Conservation (phyloP, 2,888 invertebrate genomes). For the Trachelus iudaicus region DNA sequence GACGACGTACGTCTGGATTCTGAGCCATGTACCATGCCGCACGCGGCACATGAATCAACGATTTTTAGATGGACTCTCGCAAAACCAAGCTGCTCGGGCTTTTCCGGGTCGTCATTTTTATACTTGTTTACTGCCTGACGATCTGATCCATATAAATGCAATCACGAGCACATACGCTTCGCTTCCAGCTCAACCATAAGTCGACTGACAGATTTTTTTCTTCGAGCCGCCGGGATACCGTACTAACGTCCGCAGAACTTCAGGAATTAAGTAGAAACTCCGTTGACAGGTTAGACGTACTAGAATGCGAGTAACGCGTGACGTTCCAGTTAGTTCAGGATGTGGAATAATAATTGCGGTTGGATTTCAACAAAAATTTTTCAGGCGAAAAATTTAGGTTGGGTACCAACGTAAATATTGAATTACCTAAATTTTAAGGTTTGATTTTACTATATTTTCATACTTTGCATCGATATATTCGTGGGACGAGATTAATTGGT, state of each 20-base stretch:
- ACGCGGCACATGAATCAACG: constrained; percentile 43
- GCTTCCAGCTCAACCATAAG: background rate
- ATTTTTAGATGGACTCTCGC: constrained; percentile 27
- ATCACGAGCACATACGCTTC: constrained; percentile 41
- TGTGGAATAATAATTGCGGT: background rate
- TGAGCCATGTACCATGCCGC: constrained; percentile 25
- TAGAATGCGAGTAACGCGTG: background rate
- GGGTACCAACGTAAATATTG: background rate
- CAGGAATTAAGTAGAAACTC: background rate
- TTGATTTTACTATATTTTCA: background rate
- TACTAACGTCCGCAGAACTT: constrained; percentile 44
- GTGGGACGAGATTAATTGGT: background rate
- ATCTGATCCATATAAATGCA: constrained; percentile 58
- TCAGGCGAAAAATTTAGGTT: too few species aligned
- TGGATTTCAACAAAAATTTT: background rate
- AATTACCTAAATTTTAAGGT: accelerated
- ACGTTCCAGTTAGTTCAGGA: background rate
- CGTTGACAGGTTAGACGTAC: background rate
- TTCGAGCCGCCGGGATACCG: constrained; percentile 36
- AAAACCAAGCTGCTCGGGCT: background rate
- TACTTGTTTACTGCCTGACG: constrained; percentile 13
- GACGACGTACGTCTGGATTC: constrained; percentile 45
- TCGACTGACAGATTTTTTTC: constrained; percentile 35
- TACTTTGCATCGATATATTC: background rate
- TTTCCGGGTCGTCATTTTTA: background rate